Percentiles rank a stretch among this genome's conserved stretches.
Conservation (phyloP, 2,888 invertebrate genomes). For the Pachliopta kotzebuea region DNA sequence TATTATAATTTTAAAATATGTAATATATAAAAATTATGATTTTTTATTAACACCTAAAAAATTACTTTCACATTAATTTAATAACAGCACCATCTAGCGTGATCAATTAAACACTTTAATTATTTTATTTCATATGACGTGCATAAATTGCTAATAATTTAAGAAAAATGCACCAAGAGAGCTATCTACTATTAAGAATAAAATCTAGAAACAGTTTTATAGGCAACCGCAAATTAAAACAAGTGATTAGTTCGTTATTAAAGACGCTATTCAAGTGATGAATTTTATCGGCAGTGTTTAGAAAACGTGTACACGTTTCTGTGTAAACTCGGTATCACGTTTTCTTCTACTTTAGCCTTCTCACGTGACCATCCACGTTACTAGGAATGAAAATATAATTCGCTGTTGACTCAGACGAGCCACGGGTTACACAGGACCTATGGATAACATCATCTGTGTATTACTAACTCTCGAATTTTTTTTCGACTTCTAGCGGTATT, state of each 20-base stretch:
- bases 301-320: conserved; percentile 35
- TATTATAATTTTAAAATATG: too few species aligned
- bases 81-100: neutral
- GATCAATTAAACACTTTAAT: neutral
- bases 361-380: conserved; percentile 17
- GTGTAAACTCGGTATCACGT: conserved; percentile 36
- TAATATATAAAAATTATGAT: too few species aligned
- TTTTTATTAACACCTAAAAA: too few species aligned
- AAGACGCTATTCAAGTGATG: conserved; percentile 19
- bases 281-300: conserved; percentile 32
- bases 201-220: neutral
- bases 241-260: neutral
- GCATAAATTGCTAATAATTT: too few species aligned
- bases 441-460: neutral
- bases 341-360: conserved; percentile 31
- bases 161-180: too few species aligned
- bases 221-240: neutral
- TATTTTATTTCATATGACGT: too few species aligned
- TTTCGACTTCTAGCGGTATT: too few species aligned
- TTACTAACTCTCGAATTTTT: too few species aligned
- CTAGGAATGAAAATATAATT: conserved; percentile 21
- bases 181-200: too few species aligned
- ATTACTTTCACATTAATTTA: too few species aligned
- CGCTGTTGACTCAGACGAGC: conserved; percentile 17
- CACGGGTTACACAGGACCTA: neutral